A percentile compares a stretch with the other conserved stretches of the same genome.
phyloP scores from a whole-genome alignment of 1,140 invertebrate genomes.

The Magallana angulata region DNA sequence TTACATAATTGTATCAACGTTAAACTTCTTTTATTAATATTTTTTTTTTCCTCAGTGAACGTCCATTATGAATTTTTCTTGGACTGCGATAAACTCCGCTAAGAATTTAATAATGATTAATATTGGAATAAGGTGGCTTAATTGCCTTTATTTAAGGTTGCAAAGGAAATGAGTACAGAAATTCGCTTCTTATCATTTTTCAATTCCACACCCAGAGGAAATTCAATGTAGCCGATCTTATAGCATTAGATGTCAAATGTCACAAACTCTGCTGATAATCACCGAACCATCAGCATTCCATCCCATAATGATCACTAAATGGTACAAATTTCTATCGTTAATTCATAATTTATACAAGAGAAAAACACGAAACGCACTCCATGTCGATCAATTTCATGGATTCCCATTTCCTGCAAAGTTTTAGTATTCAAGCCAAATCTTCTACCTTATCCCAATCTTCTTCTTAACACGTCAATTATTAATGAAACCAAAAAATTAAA shows the following conservation, averaged over 20 bases:
- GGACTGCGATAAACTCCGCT: not conserved
- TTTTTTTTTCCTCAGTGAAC: not conserved
- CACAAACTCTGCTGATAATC: conserved; percentile 2
- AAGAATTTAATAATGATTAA: conserved; percentile 25
- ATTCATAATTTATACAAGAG: too few species aligned
- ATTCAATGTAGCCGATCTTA: conserved; percentile 21
- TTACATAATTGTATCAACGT: conserved; percentile 34
- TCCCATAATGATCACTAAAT: not conserved
- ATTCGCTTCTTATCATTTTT: conserved; percentile 1
- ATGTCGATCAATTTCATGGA: not conserved
- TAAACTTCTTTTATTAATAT: conserved; percentile 19
- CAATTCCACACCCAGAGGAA: not conserved
- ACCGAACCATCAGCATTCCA: not conserved
- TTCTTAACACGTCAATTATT: conserved; percentile 14
- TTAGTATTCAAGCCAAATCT: not conserved
- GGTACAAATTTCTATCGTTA: not conserved
- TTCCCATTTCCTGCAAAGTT: not conserved
- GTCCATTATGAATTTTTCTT: conserved; percentile 29
- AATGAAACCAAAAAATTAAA: not conserved
- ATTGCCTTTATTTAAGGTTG: not conserved
- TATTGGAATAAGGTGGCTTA: not conserved
- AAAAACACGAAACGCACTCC: not conserved
- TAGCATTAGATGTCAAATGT: not conserved
- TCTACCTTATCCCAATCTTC: too few species aligned
- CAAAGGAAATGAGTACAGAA: conserved; percentile 13